These are phyloP conservation scores for Doryteuthis pealeii DNA, from an alignment of 1,140 invertebrate genomes.

Conservation along the genomic window DNA sequence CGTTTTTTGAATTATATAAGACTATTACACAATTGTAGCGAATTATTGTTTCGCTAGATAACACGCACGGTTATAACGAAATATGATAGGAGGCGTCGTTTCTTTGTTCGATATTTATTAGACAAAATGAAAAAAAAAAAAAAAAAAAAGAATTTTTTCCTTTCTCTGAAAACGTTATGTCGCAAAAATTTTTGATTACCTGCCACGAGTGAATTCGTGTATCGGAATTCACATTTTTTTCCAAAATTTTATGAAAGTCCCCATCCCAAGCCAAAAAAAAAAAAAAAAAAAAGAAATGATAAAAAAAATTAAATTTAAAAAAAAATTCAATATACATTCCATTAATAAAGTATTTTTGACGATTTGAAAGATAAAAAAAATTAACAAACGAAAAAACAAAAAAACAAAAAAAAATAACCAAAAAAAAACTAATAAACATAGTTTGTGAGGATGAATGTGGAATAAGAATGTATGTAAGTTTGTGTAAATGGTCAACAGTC, in stretches of 20 bases:
- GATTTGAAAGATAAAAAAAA: background rate
- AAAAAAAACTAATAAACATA: background rate
- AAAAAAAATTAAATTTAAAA: conserved; percentile 5
- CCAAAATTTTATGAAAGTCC: background rate
- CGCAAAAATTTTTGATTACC: background rate
- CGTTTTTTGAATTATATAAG: background rate
- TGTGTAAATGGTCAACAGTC: background rate
- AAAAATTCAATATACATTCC: conserved; percentile 5
- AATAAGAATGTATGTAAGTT: background rate
- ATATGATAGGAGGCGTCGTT: background rate
- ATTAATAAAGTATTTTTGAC: conserved; percentile 11
- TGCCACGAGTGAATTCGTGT: conserved; percentile 3
- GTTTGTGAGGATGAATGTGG: background rate
- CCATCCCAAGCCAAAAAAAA: background rate
- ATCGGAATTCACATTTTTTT: background rate
- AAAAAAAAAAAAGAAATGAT: background rate
- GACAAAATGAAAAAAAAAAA: too few relatives aligned
- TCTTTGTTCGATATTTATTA: conserved; percentile 4
- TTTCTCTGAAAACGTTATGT: background rate
- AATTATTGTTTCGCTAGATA: conserved; percentile 1
- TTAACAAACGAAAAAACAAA: background rate
- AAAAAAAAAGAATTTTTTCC: too few relatives aligned
- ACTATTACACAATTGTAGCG: background rate
- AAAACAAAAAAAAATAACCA: too few relatives aligned
- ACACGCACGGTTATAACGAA: background rate